A percentile compares a stretch with the other conserved stretches of the same genome.
Evolutionary conservation across 2,888 invertebrate genomes (phyloP).

Genomic region (Leptogaster cylindrica): DNA sequence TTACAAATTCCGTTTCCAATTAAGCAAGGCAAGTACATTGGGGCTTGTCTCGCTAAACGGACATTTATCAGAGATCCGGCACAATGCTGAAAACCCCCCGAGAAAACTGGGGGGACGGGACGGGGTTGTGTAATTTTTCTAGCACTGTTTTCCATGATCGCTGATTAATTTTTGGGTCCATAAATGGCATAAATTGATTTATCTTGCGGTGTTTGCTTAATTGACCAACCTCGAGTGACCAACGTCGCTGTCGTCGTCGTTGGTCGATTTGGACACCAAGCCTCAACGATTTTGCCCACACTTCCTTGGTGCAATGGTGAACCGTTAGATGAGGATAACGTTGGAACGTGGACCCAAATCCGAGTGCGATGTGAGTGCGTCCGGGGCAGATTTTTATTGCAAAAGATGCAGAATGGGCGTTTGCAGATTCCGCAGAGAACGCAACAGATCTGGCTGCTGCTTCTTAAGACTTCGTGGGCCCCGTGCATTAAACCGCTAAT

Average conservation of each 20-base stretch:
- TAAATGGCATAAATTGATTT: conserved; percentile 1
- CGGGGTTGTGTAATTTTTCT: too few relatives aligned
- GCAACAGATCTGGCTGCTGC: background rate
- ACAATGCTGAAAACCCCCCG: too few relatives aligned
- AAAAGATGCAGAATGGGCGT: conserved; percentile 1
- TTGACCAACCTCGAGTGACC: background rate
- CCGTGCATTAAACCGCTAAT: too few relatives aligned
- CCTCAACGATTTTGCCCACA: background rate
- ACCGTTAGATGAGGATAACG: background rate
- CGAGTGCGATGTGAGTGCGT: too few relatives aligned
- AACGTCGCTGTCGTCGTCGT: background rate
- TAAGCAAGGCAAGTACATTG: too few relatives aligned
- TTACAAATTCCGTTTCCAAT: too few relatives aligned
- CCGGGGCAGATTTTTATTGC: background rate
- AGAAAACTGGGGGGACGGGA: too few relatives aligned
- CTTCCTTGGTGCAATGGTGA: background rate
- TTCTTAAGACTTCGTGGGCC: background rate
- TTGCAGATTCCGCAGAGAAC: background rate
- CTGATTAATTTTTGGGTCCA: background rate
- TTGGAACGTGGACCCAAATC: background rate
- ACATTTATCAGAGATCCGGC: too few relatives aligned
- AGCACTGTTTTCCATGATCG: too few relatives aligned
- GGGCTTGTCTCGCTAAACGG: too few relatives aligned
- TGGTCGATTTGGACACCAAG: background rate
- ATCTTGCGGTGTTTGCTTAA: background rate